Evolutionary conservation across 1,140 invertebrate genomes (phyloP).

Genomic region (Epicauta chinensis): DNA sequence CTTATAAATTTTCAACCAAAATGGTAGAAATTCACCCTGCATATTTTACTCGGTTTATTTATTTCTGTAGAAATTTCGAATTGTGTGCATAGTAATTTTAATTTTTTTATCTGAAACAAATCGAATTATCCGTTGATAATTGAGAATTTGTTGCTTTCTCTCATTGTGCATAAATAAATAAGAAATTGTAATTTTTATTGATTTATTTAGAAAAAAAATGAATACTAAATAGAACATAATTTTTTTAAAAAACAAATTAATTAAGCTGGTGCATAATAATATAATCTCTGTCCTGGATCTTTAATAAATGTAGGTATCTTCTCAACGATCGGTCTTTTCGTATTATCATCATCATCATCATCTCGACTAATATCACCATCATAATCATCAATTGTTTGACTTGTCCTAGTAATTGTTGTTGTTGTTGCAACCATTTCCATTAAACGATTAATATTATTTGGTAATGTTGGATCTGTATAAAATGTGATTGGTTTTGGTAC

Average conservation of each 20-base stretch:
- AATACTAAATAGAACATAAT: background rate
- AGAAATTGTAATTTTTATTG: background rate
- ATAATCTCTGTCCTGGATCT: constrained; percentile 39
- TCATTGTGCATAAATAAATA: background rate
- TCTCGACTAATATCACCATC: constrained; percentile 5
- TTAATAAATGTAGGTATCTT: constrained; percentile 32
- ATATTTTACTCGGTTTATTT: too few relatives aligned
- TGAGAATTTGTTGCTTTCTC: too few relatives aligned
- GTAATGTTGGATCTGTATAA: constrained; percentile 26
- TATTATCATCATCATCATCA: constrained; percentile 15
- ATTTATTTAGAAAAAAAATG: background rate
- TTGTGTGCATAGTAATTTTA: background rate
- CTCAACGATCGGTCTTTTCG: constrained; percentile 4
- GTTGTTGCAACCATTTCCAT: constrained; percentile 9
- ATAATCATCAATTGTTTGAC: constrained; percentile 6
- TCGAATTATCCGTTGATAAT: too few relatives aligned
- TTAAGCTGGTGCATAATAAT: constrained; percentile 34
- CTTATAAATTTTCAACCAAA: too few relatives aligned
- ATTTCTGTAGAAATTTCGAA: background rate
- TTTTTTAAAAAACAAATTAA: too few relatives aligned
- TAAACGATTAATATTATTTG: constrained; percentile 17
- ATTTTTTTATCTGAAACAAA: too few relatives aligned
- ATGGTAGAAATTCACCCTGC: too few relatives aligned
- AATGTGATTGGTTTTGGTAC: constrained; percentile 27
- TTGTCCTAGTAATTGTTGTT: constrained; percentile 11